Percentiles rank a stretch among this genome's conserved stretches.
Evolutionary conservation across 2,888 invertebrate genomes (phyloP).

Genomic region (Reticulitermes lucifugus): DNA sequence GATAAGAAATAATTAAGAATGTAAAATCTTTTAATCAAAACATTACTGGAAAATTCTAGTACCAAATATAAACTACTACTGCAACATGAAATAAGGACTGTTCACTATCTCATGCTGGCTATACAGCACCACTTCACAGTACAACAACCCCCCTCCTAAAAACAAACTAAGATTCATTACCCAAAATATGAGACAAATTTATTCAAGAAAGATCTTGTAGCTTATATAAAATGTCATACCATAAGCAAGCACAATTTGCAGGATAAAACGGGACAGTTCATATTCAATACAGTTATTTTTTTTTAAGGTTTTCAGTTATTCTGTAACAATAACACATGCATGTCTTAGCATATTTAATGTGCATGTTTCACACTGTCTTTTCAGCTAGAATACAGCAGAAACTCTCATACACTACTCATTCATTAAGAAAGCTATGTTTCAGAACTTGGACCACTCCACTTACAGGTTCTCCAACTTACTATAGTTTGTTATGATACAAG

Average conservation of each 20-base stretch:
- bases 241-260: neutral
- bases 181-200: neutral
- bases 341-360: too few species aligned
- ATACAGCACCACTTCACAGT: neutral
- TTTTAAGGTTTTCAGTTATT: too few species aligned
- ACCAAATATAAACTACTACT: neutral
- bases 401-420: too few species aligned
- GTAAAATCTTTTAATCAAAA: constrained; percentile 20
- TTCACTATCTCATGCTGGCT: neutral
- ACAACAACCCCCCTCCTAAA: neutral
- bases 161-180: neutral
- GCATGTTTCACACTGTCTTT: too few species aligned
- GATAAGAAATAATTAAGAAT: constrained; percentile 12
- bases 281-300: neutral
- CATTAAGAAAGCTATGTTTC: too few species aligned
- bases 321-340: too few species aligned
- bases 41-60: constrained; percentile 1
- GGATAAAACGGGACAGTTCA: neutral
- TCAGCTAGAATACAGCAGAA: too few species aligned
- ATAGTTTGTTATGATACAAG: too few species aligned
- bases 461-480: too few species aligned
- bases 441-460: too few species aligned
- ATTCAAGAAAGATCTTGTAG: neutral
- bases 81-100: neutral
- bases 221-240: neutral